phyloP scores from a whole-genome alignment of 2,888 invertebrate species.

The Lobophora halterata region DNA sequence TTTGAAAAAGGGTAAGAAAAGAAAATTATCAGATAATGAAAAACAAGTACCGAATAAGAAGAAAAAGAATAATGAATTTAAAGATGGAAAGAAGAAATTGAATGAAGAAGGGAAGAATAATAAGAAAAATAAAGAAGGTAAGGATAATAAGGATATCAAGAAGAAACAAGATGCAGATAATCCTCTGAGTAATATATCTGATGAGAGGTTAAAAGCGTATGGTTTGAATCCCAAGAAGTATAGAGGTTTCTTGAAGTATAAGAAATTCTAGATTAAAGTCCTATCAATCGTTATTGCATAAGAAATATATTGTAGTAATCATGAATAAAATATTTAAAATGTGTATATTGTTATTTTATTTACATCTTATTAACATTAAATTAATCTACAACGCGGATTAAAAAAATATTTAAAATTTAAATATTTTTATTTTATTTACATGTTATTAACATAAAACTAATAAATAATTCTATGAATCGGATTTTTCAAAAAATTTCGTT shows the following conservation, averaged over 20 bases:
- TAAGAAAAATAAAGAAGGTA: conserved; percentile 22
- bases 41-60: conserved; percentile 29
- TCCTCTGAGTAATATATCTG: conserved; percentile 79
- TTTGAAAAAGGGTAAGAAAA: conserved; percentile 29
- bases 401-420: no score
- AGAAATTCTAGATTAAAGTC: conserved; percentile 76
- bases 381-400: no score
- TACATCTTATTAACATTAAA: no score
- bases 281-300: conserved; percentile 18
- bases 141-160: conserved; percentile 30
- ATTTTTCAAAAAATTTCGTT: no score
- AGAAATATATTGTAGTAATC: no score
- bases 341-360: conserved; percentile 11
- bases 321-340: no score
- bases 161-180: conserved; percentile 45
- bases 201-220: conserved; percentile 93
- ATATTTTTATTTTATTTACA: no score
- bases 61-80: conserved; percentile 3
- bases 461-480: no score
- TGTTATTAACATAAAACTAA: no score
- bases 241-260: conserved; percentile 87
- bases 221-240: conserved; percentile 96
- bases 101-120: not conserved
- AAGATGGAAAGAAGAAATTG: conserved; percentile 36
- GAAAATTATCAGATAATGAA: conserved; percentile 29